Base-by-base conservation (phyloP, 2,113 vertebrate species). In the Gambusia holbrooki region DNA sequence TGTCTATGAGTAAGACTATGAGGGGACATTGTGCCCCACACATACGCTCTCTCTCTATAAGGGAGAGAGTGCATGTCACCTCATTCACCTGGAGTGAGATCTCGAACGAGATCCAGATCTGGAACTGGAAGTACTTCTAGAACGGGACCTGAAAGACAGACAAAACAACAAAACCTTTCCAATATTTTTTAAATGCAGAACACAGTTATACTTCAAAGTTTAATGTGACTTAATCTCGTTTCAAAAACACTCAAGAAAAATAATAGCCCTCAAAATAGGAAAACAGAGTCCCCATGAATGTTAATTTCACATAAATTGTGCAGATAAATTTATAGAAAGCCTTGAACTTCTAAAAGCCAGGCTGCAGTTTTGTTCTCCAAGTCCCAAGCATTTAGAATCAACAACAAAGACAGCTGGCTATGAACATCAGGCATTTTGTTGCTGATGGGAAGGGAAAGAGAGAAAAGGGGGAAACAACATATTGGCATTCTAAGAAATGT, bases 1-100 rank as follows among this genome's bases (percentile, higher is more conserved):
- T n/a, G 30, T 85, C 11, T 78, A 86, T 32, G 74, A 76, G 60
- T n/a, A 87, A 79, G 76, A 74, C 66, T 88, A 75, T 48, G 82
- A 33, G 60, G 83, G 65, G 86, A 79, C 76, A 73, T 78, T 78
- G 51, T 79, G 77, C 79, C 77, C 84, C 86, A 79, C 68, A 90
- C 90, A 95, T 91, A 90, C 93, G 92, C 96, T 95, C 96, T 95
- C 96, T 92, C 96, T 95, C 96, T 95, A 89, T 1, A 90, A 90
- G 84, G 88, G 94, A 86, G 92, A 93, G 95, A 96, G 95, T 95
- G 96, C 93, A 95, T 93, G 96, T 95, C 95, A 99, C 96, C 97
- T 96, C 96, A 99, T 98, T 99, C 97, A 99, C 97, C 98, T 99
- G 96, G 98, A 99, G 96, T 96, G 97, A 92, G 98, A 99, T 97